Base-by-base conservation (phyloP, 30 jellyfish, hydroid and myxozoan genomes). In the Hydra vulgaris region DNA sequence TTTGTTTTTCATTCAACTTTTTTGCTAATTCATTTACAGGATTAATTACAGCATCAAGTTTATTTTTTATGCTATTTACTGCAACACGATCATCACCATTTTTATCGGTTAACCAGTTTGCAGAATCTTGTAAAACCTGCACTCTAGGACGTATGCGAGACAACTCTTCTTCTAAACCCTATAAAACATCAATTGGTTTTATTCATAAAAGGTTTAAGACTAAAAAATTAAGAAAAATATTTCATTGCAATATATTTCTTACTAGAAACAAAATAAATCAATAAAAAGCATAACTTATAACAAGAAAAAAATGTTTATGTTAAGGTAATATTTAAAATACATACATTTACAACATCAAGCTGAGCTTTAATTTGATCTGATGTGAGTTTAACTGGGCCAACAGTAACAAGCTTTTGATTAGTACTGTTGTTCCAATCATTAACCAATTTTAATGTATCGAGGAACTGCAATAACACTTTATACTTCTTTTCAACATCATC, bases 1-100 rank as follows among this genome's bases (percentile, higher is more conserved):
- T 88, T 73, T 86, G 95, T 81, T 86, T 91, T 61, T 86, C 98
- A 79, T 82, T 84, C 77, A 91, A 72, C 83, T 91, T 91, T 27
- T 83, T 89, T 8, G 98, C 88, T 8, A 84, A 82, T 71, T 55
- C 87, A 52, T 55, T 80, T 80, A 91, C 81, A 8, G 98, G 98
- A 27, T 86, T 83, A 40, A 74, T 54, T 7, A 84, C 86, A 54
- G 82, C 85, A 53, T 85, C 70, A 3, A 84, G 92, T 55, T 82
- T 74, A 81, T 71, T 79, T 74, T 84, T 74, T 26, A 91, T 75
- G 23, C 73, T 74, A 17, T 80, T 88, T 7, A 81, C 54, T 12
- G 95, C 83, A 23, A 81, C 85, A 61, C 85, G 88, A 12, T 78
- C 96, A 21, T 88, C 92, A 7, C 74, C 66, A 67, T 86, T 86